Evolutionary conservation across 2,797 vertebrate species (phyloP).

Genomic region (Gorsachius magnificus): DNA sequence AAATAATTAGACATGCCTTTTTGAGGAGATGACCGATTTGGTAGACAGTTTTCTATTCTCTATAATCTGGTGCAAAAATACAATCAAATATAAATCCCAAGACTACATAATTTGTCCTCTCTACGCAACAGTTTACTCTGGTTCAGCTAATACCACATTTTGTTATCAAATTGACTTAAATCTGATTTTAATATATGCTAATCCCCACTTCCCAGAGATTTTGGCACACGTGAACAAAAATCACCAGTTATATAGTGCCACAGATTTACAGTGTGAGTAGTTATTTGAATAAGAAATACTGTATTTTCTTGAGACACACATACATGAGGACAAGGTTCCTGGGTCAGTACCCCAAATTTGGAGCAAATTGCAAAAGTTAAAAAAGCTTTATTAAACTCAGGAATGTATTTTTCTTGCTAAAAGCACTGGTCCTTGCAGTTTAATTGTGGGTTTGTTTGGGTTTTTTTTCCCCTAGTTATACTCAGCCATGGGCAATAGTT

Average conservation of each 20-base stretch:
- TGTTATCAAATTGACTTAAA: background rate
- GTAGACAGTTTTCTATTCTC: background rate
- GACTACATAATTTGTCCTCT: background rate
- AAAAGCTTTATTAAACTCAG: background rate
- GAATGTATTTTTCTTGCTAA: background rate
- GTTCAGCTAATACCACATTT: background rate
- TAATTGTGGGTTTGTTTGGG: background rate
- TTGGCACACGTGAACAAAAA: background rate
- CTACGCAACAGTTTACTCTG: background rate
- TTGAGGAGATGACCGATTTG: background rate
- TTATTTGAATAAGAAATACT: background rate
- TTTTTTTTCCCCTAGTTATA: background rate
- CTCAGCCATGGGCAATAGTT: background rate
- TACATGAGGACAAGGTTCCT: background rate
- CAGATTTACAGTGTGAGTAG: background rate
- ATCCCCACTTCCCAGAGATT: background rate
- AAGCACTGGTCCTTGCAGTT: background rate
- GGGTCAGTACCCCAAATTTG: background rate
- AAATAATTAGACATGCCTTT: slow-evolving; percentile 20
- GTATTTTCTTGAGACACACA: background rate
- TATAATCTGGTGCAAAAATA: background rate
- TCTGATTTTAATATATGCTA: background rate
- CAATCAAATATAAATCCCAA: background rate
- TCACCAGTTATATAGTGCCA: background rate
- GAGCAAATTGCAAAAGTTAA: background rate